Evolutionary conservation across 2,113 vertebrate species (phyloP), one percentile per base, ranked within the genome.

Genomic region (Marcusenius ussheri): DNA sequence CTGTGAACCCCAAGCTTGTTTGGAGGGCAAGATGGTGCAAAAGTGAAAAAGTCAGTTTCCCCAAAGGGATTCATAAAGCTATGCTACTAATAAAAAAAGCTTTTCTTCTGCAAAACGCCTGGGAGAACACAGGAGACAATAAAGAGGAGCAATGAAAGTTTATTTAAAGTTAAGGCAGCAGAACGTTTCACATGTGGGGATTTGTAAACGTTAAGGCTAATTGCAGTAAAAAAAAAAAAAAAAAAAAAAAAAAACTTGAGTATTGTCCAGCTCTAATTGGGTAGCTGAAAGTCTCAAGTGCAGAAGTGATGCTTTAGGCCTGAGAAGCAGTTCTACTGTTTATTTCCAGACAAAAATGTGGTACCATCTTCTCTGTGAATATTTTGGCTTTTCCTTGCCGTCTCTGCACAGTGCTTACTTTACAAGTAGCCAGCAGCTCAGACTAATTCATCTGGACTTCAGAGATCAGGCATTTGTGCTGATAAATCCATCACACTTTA

Each of bases 401-500:
- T 74, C 77, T 90, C 31, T 66, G 50, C 91, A 89, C 88, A 89
- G 83, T 91, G 47, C 90, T 89, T 11, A 47, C 42, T 35, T 88
- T 47, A 24, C 53, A 91, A 92, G 91, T 91, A 84, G 91, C 42
- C 47, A 13, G 49, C 10, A 9, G 53, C 90, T 91, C 90, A 90
- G 87, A 91, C 90, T 91, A 92, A 89, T 47, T 6, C 1, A 21
- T 42, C 46, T 66, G 86, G 50, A 89, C 49, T 9, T 19, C 39
- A 31, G 88, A 91, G 87, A 91, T 91, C 24, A 46, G 24, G 85
- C 62, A 21, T 46, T 84, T n/a, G 13, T 84, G 45, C 80, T 89
- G 89, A 90, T 90, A 85, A 91, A 93, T 91, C 89, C 89, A 27
- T 92, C 91, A 87, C 66, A 50, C 90, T 91, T 88, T 45, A 42